Evolutionary conservation across 2,888 invertebrate species (phyloP).

Genomic region (Andricus curvator): DNA sequence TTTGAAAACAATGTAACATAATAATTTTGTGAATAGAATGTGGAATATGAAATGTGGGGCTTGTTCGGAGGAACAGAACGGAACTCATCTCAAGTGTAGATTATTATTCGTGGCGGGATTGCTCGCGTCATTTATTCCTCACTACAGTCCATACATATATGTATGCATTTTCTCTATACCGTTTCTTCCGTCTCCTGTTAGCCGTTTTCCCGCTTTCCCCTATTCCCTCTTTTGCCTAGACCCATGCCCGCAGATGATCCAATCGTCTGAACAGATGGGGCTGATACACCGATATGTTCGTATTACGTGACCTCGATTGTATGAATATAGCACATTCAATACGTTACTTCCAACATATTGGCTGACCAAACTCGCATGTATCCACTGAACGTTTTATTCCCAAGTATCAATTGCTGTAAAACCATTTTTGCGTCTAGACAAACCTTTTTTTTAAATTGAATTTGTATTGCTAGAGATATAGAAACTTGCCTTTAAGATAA

Average conservation of each 20-base stretch:
- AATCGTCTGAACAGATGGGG: conserved; percentile 28
- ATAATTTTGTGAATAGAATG: conserved; percentile 8
- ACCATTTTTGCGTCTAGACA: background rate
- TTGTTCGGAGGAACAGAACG: conserved; percentile 41
- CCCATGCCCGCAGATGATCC: conserved; percentile 15
- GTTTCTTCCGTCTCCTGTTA: conserved; percentile 2
- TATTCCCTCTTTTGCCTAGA: conserved; percentile 38
- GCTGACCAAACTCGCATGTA: conserved; percentile 33
- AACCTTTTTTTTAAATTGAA: too few relatives aligned
- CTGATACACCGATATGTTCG: conserved; percentile 37
- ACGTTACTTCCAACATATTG: conserved; percentile 31
- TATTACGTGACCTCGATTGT: conserved; percentile 35
- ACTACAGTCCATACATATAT: conserved; percentile 29
- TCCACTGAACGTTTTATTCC: conserved; percentile 19
- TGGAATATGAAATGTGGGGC: background rate
- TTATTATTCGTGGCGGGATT: conserved; percentile 62
- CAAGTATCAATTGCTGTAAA: background rate
- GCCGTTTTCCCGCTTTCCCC: conserved; percentile 19
- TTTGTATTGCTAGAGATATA: too few relatives aligned
- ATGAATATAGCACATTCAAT: conserved; percentile 30
- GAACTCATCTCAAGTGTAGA: conserved; percentile 54
- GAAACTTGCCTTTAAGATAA: too few relatives aligned
- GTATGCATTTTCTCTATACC: conserved; percentile 50
- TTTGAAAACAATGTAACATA: background rate
- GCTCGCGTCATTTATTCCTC: conserved; percentile 46